Evolutionary conservation across 2,113 vertebrate genomes (phyloP).

Genomic region (Calonectris borealis): DNA sequence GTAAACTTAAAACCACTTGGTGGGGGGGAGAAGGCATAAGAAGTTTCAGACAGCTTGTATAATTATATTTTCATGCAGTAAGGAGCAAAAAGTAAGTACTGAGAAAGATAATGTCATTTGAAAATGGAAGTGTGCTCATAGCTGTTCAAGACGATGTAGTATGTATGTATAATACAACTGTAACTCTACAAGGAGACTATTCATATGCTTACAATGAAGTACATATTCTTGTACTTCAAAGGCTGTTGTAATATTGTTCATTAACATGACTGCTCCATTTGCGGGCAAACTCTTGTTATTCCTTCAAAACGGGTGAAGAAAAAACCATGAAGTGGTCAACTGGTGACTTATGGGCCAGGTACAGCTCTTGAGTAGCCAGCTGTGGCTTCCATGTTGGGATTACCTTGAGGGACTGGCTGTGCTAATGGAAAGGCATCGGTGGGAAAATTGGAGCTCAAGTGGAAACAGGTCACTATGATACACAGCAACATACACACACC

Average conservation of each 20-base stretch:
- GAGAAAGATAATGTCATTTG: neutral
- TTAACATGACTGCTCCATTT: neutral
- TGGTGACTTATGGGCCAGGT: neutral
- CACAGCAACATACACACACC: constrained; percentile 47
- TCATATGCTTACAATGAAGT: neutral
- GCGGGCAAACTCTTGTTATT: neutral
- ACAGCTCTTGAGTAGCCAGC: neutral
- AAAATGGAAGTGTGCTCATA: neutral
- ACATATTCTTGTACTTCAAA: neutral
- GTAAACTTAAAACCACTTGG: neutral
- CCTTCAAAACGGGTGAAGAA: neutral
- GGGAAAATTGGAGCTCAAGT: neutral
- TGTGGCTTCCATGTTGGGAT: neutral
- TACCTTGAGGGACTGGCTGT: neutral
- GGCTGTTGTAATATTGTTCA: neutral
- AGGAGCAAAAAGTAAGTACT: neutral
- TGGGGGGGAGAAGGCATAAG: neutral
- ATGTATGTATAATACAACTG: neutral
- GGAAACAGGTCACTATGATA: constrained; percentile 43
- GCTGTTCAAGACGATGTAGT: neutral
- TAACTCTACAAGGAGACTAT: neutral
- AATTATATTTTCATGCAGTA: neutral
- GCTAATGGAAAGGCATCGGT: neutral
- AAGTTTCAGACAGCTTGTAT: neutral
- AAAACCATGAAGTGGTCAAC: neutral